These are phyloP conservation scores for Phalacrocorax carbo DNA, from an alignment of 2,113 vertebrate genomes.

Conservation along the genomic window DNA sequence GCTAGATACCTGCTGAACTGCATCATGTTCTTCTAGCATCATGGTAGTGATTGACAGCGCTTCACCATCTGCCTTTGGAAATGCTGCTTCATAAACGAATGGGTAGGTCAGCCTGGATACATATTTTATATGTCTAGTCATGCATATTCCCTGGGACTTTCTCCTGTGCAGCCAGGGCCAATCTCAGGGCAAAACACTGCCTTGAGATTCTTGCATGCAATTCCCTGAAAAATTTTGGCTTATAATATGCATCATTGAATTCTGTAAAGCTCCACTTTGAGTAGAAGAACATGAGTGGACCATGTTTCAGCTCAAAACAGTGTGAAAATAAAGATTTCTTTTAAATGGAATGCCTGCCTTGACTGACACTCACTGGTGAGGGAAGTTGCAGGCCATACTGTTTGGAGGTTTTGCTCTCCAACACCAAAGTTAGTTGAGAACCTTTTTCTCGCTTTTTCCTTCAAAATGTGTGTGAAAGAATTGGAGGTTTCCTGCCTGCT, in stretches of 20 bases:
- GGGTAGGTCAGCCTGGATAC: neutral
- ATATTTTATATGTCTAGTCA: neutral
- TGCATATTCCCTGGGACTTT: neutral
- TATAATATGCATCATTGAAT: neutral
- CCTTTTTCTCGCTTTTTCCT: neutral
- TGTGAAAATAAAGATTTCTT: slow-evolving; percentile 21
- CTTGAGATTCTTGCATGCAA: neutral
- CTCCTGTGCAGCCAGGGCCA: neutral
- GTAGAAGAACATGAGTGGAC: neutral
- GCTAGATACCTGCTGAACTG: neutral
- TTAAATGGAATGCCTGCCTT: neutral
- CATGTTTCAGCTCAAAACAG: neutral
- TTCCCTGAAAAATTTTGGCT: neutral
- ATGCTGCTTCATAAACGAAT: neutral
- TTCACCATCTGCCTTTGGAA: neutral
- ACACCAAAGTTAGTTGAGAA: neutral
- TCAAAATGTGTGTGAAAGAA: neutral
- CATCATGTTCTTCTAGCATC: neutral
- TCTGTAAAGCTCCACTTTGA: neutral
- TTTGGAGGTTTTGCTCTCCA: neutral
- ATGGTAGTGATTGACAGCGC: neutral
- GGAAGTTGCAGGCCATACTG: neutral
- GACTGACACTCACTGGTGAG: neutral
- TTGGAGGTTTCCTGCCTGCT: neutral
- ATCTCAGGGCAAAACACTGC: neutral